Evolutionary conservation across 2,888 invertebrate genomes (phyloP).

Genomic region (Phlogophora meticulosa): DNA sequence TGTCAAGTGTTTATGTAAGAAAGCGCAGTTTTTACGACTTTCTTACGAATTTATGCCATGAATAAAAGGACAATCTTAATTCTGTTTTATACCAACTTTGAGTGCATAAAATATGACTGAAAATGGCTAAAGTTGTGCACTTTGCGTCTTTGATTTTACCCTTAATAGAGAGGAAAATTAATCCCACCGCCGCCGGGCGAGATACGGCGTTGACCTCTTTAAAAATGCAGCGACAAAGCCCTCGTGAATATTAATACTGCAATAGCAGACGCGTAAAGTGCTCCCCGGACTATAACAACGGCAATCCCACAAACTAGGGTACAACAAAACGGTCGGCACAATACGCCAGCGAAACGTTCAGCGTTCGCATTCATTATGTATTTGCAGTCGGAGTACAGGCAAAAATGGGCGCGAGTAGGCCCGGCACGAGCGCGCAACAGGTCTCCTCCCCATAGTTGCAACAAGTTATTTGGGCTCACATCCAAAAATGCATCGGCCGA

Average conservation of each 20-base stretch:
- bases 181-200: constrained; percentile 31
- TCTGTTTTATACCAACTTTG: not conserved
- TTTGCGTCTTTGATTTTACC: constrained; percentile 43
- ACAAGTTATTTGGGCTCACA: constrained; percentile 90
- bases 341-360: constrained; percentile 80
- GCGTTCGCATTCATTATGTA: constrained; percentile 89
- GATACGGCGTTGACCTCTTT: constrained; percentile 59
- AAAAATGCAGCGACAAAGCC: constrained; percentile 68
- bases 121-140: constrained; percentile 25
- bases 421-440: constrained; percentile 85
- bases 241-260: constrained; percentile 75
- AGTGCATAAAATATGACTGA: constrained; percentile 4
- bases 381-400: constrained; percentile 82
- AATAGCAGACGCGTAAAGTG: constrained; percentile 72
- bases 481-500: constrained; percentile 90
- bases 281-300: constrained; percentile 76
- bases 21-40: not conserved
- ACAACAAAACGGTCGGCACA: constrained; percentile 80
- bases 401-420: constrained; percentile 83
- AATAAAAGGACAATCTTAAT: not conserved
- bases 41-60: not conserved
- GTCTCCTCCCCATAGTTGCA: constrained; percentile 84
- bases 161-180: constrained; percentile 51
- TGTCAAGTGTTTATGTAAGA: not conserved
- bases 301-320: constrained; percentile 74